These are phyloP conservation scores for Ageneiosus marmoratus DNA, from an alignment of 2,113 vertebrate genomes.

Conservation along the genomic window DNA sequence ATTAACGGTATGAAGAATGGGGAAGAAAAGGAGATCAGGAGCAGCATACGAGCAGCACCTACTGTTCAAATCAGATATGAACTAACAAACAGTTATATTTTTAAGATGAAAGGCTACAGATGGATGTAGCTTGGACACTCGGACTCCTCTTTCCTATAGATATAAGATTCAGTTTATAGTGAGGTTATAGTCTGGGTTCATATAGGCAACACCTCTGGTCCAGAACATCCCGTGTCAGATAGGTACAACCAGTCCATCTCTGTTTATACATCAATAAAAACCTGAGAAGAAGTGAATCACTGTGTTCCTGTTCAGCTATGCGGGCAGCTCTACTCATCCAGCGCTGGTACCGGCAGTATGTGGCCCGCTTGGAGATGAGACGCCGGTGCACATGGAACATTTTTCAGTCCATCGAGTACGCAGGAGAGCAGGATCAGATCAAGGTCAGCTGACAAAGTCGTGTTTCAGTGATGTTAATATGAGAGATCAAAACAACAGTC, in stretches of 20 bases:
- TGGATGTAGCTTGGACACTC: not conserved
- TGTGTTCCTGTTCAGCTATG: constrained; percentile 73
- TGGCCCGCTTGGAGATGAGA: constrained; percentile 86
- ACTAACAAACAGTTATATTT: not conserved
- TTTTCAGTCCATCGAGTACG: constrained; percentile 91
- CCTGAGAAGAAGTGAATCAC: not conserved
- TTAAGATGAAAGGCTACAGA: not conserved
- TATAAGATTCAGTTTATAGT: not conserved
- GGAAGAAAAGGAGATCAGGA: not conserved
- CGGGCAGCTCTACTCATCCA: constrained; percentile 87
- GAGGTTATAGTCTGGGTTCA: no score
- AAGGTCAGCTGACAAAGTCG: constrained; percentile 71
- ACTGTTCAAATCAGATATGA: not conserved
- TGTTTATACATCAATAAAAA: not conserved
- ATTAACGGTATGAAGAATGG: not conserved
- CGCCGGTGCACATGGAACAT: constrained; percentile 91
- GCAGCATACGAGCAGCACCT: not conserved
- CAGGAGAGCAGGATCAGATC: constrained; percentile 90
- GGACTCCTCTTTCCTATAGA: not conserved
- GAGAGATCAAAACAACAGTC: no score
- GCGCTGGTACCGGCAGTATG: constrained; percentile 85
- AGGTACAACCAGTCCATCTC: not conserved
- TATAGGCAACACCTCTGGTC: not conserved
- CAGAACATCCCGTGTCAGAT: not conserved
- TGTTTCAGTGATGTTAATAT: not conserved